Percentiles rank a stretch among this genome's conserved stretches.
Evolutionary conservation across 1,140 invertebrate species (phyloP).

Genomic region (Danaus melanippus): DNA sequence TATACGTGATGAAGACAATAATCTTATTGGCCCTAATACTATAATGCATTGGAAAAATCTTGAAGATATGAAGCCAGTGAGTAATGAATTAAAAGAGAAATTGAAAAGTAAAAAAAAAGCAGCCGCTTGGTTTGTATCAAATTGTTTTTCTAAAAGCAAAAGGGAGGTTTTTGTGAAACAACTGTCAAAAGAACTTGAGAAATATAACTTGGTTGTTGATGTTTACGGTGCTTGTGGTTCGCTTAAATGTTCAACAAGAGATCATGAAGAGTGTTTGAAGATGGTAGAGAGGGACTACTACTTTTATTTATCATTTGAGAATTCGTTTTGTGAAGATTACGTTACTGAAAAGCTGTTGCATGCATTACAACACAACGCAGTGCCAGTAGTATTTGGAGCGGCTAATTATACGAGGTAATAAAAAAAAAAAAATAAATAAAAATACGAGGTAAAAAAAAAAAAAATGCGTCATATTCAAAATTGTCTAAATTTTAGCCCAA

Average conservation of each 20-base stretch:
- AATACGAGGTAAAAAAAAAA: conserved; percentile 39
- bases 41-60: conserved; percentile 48
- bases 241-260: conserved; percentile 39
- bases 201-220: conserved; percentile 70
- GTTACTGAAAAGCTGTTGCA: conserved; percentile 78
- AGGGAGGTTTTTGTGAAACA: conserved; percentile 73
- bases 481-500: no score
- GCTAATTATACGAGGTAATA: conserved; percentile 54
- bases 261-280: conserved; percentile 54
- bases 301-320: conserved; percentile 83
- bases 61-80: conserved; percentile 51
- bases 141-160: conserved; percentile 73
- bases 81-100: conserved; percentile 36
- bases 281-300: conserved; percentile 72
- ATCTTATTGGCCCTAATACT: conserved; percentile 46
- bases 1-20: conserved; percentile 41
- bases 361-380: conserved; percentile 56
- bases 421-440: no score
- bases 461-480: no score
- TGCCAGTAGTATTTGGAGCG: conserved; percentile 69
- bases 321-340: conserved; percentile 76
- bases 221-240: conserved; percentile 79
- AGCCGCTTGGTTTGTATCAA: conserved; percentile 78
- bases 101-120: conserved; percentile 65
- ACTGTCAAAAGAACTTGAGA: conserved; percentile 71